phyloP scores from a whole-genome alignment of 2,797 vertebrate species.

The Loris lydekkerianus region DNA sequence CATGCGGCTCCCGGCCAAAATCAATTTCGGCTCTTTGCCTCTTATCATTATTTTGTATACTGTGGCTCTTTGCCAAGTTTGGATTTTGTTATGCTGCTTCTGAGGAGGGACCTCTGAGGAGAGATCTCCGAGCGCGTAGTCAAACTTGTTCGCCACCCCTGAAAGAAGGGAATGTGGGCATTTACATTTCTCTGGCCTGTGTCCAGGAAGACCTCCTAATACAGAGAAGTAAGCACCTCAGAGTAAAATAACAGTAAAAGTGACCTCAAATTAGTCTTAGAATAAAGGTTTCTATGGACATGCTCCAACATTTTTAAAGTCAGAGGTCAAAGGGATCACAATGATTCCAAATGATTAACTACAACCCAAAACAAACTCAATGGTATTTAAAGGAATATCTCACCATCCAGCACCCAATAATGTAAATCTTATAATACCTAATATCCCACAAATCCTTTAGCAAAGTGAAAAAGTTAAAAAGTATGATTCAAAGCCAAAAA shows the following conservation, averaged over 20 bases:
- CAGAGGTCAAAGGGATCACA: background rate
- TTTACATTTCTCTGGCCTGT: background rate
- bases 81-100: no score
- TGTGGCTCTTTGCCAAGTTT: no score
- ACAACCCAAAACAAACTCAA: background rate
- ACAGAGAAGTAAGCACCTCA: background rate
- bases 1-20: no score
- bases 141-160: no score
- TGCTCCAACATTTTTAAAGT: background rate
- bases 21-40: no score
- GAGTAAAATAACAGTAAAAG: background rate
- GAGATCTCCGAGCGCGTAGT: no score
- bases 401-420: background rate
- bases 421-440: background rate
- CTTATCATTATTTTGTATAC: no score
- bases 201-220: background rate
- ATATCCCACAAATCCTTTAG: background rate
- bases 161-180: background rate
- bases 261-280: conserved; percentile 4
- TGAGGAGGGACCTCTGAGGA: no score
- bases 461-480: background rate
- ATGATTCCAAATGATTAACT: background rate
- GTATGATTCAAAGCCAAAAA: background rate
- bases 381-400: background rate
- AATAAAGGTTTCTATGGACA: background rate